These are phyloP conservation scores for Chrysopilus asiliformis DNA, from an alignment of 2,888 invertebrate species.

Conservation along the genomic window DNA sequence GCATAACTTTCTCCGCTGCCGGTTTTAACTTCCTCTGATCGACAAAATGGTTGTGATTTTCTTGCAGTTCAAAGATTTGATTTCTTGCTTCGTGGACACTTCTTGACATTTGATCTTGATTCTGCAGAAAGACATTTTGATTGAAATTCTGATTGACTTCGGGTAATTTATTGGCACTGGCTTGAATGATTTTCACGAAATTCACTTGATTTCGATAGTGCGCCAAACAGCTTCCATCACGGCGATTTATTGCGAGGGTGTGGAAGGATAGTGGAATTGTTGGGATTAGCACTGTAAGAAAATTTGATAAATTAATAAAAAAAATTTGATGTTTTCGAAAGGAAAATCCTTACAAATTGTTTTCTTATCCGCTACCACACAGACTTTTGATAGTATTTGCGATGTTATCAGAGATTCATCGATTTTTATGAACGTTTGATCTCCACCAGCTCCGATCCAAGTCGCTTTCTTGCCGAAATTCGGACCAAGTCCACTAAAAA, in stretches of 20 bases:
- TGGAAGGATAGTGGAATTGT: slow-evolving; percentile 69
- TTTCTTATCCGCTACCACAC: slow-evolving; percentile 75
- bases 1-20: slow-evolving; percentile 23
- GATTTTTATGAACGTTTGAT: slow-evolving; percentile 86
- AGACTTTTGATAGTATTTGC: slow-evolving; percentile 72
- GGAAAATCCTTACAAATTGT: slow-evolving; percentile 52
- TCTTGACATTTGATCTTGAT: slow-evolving; percentile 34
- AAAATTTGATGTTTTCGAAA: slow-evolving; percentile 1
- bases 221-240: slow-evolving; percentile 75
- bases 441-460: slow-evolving; percentile 91
- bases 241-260: slow-evolving; percentile 78
- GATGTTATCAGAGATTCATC: slow-evolving; percentile 89
- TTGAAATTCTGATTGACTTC: slow-evolving; percentile 35
- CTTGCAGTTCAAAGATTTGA: slow-evolving; percentile 32
- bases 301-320: slow-evolving; percentile 18
- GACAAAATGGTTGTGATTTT: slow-evolving; percentile 20
- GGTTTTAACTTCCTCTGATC: slow-evolving; percentile 20
- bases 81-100: slow-evolving; percentile 36
- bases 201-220: slow-evolving; percentile 77
- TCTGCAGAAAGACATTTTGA: slow-evolving; percentile 27
- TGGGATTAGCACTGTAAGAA: slow-evolving; percentile 57
- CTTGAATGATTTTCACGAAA: slow-evolving; percentile 57
- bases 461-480: slow-evolving; percentile 77
- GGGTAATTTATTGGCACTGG: slow-evolving; percentile 28
- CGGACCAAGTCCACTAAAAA: slow-evolving; percentile 53